Percentiles rank a stretch among this genome's conserved stretches.
These are phyloP conservation scores for Morone saxatilis DNA, from an alignment of 2,113 vertebrate species.

Conservation along the genomic window DNA sequence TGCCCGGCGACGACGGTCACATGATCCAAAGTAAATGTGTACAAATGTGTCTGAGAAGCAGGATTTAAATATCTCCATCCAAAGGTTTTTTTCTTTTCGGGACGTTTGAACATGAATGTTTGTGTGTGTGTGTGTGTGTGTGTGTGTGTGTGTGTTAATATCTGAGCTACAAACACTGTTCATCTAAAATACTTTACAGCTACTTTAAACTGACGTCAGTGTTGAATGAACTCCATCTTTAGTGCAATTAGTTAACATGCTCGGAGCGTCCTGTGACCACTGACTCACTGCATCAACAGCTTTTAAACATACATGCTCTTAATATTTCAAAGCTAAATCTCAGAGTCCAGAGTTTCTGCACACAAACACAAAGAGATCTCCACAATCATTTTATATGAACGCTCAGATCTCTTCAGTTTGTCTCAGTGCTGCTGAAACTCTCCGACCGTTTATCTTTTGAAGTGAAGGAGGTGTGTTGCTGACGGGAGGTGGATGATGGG, in stretches of 20 bases:
- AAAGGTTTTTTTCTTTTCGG: neutral
- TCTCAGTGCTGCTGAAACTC: conserved; percentile 11
- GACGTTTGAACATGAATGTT: conserved; percentile 24
- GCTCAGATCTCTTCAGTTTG: neutral
- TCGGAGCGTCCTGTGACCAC: conserved; percentile 27
- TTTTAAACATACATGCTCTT: conserved; percentile 15
- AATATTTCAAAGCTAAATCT: neutral
- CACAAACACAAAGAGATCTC: neutral
- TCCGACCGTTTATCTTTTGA: neutral
- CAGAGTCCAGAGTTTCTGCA: neutral
- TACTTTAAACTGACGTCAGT: conserved; percentile 59
- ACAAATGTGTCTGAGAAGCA: conserved; percentile 6
- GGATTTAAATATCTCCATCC: neutral
- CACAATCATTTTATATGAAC: too few species aligned
- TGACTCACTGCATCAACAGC: neutral
- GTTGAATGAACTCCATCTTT: conserved; percentile 71
- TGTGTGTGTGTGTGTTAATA: conserved; percentile 33
- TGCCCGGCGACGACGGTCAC: conserved; percentile 17
- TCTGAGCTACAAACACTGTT: conserved; percentile 62
- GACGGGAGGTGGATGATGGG: conserved; percentile 17
- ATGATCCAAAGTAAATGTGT: conserved; percentile 8
- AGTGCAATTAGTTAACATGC: conserved; percentile 79
- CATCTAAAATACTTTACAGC: conserved; percentile 66
- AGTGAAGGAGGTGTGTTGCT: neutral
- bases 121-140: conserved; percentile 27